Evolutionary conservation across 2,888 invertebrate species (phyloP).

Genomic region (Sphecodes monilicornis): DNA sequence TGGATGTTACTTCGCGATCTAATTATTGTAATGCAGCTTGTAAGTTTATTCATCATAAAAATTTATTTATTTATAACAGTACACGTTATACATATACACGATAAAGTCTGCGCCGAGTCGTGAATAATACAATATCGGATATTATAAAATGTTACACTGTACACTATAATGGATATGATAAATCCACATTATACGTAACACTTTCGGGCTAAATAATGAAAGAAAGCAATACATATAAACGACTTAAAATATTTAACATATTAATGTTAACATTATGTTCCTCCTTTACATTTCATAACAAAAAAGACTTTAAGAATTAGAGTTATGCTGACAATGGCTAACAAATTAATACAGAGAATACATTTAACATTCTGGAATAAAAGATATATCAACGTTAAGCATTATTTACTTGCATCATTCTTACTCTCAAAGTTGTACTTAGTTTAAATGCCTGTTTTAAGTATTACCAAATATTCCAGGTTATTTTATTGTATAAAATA

Average conservation of each 20-base stretch:
- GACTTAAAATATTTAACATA: constrained; percentile 8
- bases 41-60: constrained; percentile 22
- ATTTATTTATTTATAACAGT: constrained; percentile 54
- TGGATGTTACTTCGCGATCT: neutral
- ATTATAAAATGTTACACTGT: constrained; percentile 42
- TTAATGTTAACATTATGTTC: constrained; percentile 17
- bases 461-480: constrained; percentile 33
- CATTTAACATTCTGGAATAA: neutral
- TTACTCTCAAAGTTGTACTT: constrained; percentile 6
- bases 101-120: constrained; percentile 31
- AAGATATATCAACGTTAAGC: neutral
- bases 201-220: constrained; percentile 22
- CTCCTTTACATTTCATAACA: neutral
- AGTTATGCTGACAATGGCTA: neutral
- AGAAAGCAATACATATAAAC: constrained; percentile 35
- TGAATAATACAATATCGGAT: constrained; percentile 5
- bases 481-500: constrained; percentile 27
- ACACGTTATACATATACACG: constrained; percentile 52
- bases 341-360: neutral
- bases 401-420: neutral
- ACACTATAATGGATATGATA: constrained; percentile 42
- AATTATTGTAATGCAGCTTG: neutral
- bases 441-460: constrained; percentile 24
- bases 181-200: constrained; percentile 33
- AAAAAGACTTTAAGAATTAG: neutral